Percentiles rank a stretch among this genome's conserved stretches.
Conservation (phyloP, 2,888 invertebrate genomes). For the Aquatica leii region DNA sequence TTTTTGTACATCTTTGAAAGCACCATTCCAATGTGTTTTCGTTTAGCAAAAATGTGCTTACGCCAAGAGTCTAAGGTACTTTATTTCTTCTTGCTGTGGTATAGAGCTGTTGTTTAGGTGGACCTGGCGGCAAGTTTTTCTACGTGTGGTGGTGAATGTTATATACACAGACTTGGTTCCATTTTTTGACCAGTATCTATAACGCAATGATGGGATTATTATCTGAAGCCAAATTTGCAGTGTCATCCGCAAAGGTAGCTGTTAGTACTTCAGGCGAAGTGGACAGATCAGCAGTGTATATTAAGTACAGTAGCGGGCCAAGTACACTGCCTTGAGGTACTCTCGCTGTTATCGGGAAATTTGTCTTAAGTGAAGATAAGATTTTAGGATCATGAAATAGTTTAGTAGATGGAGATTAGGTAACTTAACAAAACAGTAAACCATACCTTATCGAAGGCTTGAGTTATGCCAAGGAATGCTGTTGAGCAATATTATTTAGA, state of each 20-base stretch:
- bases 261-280: no score
- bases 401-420: background rate
- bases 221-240: no score
- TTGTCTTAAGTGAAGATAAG: background rate
- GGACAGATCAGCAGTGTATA: no score
- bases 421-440: background rate
- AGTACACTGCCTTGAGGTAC: no score
- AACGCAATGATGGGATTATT: no score
- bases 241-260: no score
- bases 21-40: constrained; percentile 8
- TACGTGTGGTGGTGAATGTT: background rate
- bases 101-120: background rate
- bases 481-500: background rate
- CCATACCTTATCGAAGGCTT: background rate
- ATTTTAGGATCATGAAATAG: background rate
- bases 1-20: constrained; percentile 12
- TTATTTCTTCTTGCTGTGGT: constrained; percentile 10
- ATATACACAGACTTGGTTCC: background rate
- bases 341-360: background rate
- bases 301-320: no score
- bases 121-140: background rate
- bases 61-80: constrained; percentile 6
- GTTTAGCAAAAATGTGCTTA: constrained; percentile 6
- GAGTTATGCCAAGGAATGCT: background rate
- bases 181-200: no score